Percentiles rank a stretch among this genome's conserved stretches.
Evolutionary conservation across 2,797 vertebrate genomes (phyloP).

Genomic region (Luscinia megarhynchos): DNA sequence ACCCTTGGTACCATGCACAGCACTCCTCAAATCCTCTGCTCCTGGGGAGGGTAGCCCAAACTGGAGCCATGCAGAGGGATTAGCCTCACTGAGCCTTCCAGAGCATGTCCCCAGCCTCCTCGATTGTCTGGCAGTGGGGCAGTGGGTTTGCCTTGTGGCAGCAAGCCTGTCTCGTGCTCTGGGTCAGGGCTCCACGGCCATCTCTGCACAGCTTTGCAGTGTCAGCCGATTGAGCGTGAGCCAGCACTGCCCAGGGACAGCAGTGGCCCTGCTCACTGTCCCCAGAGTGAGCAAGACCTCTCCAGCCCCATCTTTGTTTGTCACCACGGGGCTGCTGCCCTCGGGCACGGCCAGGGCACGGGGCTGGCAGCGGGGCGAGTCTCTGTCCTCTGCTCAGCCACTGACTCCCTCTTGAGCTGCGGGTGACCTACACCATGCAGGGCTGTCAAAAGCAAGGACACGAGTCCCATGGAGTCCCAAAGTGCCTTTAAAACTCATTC

Average conservation of each 20-base stretch:
- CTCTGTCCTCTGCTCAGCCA: not conserved
- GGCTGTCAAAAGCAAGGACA: not conserved
- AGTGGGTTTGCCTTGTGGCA: accelerated
- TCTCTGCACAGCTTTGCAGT: not conserved
- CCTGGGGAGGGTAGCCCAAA: accelerated
- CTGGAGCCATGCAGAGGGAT: not conserved
- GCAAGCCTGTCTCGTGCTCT: not conserved
- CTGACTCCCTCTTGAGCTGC: not conserved
- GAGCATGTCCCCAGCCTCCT: not conserved
- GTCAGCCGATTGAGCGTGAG: accelerated
- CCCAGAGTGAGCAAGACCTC: accelerated
- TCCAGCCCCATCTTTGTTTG: not conserved
- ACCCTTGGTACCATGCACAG: not conserved
- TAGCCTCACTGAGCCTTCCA: not conserved
- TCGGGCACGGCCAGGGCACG: accelerated
- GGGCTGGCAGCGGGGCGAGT: accelerated
- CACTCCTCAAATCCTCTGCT: not conserved
- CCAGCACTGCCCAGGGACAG: accelerated
- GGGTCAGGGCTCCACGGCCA: accelerated
- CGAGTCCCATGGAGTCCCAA: not conserved
- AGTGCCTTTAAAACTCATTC: conserved; percentile 5
- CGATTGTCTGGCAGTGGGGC: accelerated
- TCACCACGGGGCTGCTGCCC: not conserved
- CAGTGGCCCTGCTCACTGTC: accelerated
- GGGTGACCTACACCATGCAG: not conserved